Base-by-base conservation (phyloP, 92 coral and sea anemone genomes). In the Phymanthus crucifer region DNA sequence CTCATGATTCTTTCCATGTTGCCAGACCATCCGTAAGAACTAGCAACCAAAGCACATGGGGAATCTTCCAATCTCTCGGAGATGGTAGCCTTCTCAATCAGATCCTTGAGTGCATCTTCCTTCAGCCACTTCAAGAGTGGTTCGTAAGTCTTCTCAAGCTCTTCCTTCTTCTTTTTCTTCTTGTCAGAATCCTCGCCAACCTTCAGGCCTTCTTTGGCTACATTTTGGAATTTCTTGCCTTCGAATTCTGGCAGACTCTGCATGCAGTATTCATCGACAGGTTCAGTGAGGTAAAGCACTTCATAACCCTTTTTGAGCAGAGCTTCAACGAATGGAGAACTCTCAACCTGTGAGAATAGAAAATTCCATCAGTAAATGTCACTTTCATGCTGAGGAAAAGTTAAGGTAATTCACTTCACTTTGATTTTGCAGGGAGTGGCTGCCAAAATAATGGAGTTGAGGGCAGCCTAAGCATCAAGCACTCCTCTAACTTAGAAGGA, bases 211-310 rank as follows among this genome's bases (percentile, higher is more conserved):
- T 96, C 99, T 82, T 96, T 96, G 64, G 99, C 99, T 0, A 93
- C 99, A 70, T 96, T 96, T 83, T 96, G 99, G 98, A 96, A 96
- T 75, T 96, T 96, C 93, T 96, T 96, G 86, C 99, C 99, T 78
- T 96, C 99, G 74, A 96, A 96, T 68, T 96, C 99, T 0, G 99
- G 99, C 46, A 96, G 84, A 72, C 99, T 96, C 91, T 96, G 99
- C 75, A 96, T 96, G 82, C 99, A 96, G 90, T 96, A 96, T 35
- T 96, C 99, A 74, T 96, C 99, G 0, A 96, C 99, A 50, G 99
- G 98, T 37, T 96, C 99, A 16, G 83, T 77, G 45, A 96, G 92
- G 85, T 84, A 96, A 76, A 96, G 78, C 36, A 96, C 99, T 83
- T 96, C 99, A 69, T 96, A 96, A 37, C 99, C 99, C 81, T 96